Evolutionary conservation across 2,888 invertebrate species (phyloP), one percentile per base, ranked within the genome.

Genomic region (Eilema griseolum): DNA sequence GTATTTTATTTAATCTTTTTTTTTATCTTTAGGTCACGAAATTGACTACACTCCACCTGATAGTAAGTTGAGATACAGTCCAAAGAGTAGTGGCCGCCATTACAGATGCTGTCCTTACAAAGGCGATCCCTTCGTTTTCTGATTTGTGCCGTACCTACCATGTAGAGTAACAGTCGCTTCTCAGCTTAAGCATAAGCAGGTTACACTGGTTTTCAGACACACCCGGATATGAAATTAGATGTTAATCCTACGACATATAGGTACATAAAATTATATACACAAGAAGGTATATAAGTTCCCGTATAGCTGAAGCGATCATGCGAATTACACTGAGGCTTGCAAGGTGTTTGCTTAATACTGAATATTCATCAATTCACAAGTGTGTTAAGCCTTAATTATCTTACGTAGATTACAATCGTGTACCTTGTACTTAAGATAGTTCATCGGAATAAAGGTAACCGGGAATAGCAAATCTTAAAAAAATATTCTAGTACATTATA

Each of bases 291-390:
- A 23, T 31, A 23, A 52, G 28, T 56, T 41, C 14, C 28, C 14
- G 28, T 33, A 24, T 24, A 61, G 61, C 46, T 61, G 65, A 66
- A 78, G 69, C 72, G 57, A 72, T 69, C 60, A 52, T 24, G 65
- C 31, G 67, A 72, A 69, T 73, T 72, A 70, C 65, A 28, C 72
- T 31, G 46, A 60, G 61, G 28, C 69, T 73, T 28, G 71, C 76
- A 72, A 84, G 77, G 81, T 80, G 79, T 76, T 73, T 33, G 33
- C 52, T 33, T 37, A 66, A 56, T 23, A 52, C 52, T 61, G 67
- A 67, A 67, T 67, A 67, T 67, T 67, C 67, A 67, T 67, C 56
- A 61, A 67, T 67, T 24, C 52, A 33, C 52, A 67, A 61, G 52
- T 61, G 52, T 52, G 61, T 61, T 41, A 61, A 67, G 24, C 61